Evolutionary conservation across 2,888 invertebrate genomes (phyloP).

Genomic region (Coremacera marginata): DNA sequence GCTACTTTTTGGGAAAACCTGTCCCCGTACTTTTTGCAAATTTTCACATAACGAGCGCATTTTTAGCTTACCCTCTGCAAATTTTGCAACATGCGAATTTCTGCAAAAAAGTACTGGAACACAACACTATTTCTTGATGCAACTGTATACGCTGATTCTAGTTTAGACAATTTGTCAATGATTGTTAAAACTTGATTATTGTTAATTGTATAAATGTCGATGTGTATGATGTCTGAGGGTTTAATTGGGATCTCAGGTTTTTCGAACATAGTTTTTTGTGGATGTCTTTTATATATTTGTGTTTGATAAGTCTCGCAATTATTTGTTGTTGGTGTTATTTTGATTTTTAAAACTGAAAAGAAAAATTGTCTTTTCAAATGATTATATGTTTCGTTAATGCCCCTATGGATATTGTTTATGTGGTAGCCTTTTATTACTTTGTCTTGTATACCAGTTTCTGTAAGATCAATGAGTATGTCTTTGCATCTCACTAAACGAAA

Average conservation of each 20-base stretch:
- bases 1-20: too few relatives aligned
- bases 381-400: too few relatives aligned
- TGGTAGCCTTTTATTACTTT: too few relatives aligned
- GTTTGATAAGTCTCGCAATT: constrained; percentile 47
- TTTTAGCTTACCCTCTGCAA: too few relatives aligned
- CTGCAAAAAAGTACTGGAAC: too few relatives aligned
- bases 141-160: constrained; percentile 39
- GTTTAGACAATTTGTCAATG: constrained; percentile 20
- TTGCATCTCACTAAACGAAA: background rate
- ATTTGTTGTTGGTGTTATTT: constrained; percentile 48
- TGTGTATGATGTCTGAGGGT: constrained; percentile 43
- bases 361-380: constrained; percentile 46
- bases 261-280: constrained; percentile 43
- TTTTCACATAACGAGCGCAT: too few relatives aligned
- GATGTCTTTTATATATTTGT: constrained; percentile 45
- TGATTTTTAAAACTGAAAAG: constrained; percentile 46
- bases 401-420: too few relatives aligned
- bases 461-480: too few relatives aligned
- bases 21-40: too few relatives aligned
- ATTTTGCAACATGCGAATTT: too few relatives aligned
- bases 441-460: too few relatives aligned
- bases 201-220: constrained; percentile 46
- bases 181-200: constrained; percentile 42
- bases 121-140: constrained; percentile 34
- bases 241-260: constrained; percentile 44